Evolutionary conservation across 1,140 invertebrate species (phyloP).

Genomic region (Drosophila pruinosa): DNA sequence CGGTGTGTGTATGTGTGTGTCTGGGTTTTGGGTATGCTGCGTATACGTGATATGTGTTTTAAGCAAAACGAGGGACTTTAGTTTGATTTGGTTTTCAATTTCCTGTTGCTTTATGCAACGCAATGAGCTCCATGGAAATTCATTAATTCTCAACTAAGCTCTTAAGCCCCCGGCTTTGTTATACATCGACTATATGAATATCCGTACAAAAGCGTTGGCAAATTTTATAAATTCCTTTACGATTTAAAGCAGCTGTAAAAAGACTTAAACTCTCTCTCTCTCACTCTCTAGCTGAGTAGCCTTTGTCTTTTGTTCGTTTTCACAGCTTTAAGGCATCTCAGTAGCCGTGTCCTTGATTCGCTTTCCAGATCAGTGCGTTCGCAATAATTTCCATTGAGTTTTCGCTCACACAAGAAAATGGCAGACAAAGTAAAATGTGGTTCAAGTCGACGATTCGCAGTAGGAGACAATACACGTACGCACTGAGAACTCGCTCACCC

Average conservation of each 20-base stretch:
- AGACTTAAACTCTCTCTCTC: background rate
- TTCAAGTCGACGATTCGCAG: background rate
- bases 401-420: background rate
- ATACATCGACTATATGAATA: background rate
- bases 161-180: conserved; percentile 17
- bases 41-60: conserved; percentile 75
- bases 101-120: conserved; percentile 53
- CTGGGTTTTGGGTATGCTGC: conserved; percentile 25
- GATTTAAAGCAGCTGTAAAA: background rate
- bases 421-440: background rate
- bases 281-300: no score
- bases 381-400: background rate
- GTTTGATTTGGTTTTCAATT: conserved; percentile 71
- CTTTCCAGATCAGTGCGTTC: conserved; percentile 7
- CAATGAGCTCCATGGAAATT: conserved; percentile 43
- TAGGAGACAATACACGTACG: background rate
- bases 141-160: conserved; percentile 55
- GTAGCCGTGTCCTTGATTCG: background rate
- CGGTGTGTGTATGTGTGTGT: conserved; percentile 7
- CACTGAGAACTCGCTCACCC: conserved; percentile 14
- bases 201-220: background rate
- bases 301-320: background rate
- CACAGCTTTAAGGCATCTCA: background rate
- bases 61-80: conserved; percentile 41
- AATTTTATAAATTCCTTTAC: background rate